Conservation (phyloP, 2,797 vertebrate genomes). For the Amblyraja radiata region DNA sequence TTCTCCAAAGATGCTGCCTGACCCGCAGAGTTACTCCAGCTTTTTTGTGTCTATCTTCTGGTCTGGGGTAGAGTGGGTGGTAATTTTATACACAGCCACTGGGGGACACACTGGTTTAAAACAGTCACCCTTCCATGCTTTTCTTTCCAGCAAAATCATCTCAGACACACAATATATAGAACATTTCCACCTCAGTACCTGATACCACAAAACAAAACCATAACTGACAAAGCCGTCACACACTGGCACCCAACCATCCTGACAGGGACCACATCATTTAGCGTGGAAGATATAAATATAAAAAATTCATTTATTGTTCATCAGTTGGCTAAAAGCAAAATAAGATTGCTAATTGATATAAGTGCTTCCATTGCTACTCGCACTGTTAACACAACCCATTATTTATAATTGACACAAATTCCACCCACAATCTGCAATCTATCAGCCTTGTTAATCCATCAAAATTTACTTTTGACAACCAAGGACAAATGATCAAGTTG, state of each 20-base stretch:
- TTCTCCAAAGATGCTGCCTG: too few relatives aligned
- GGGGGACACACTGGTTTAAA: not conserved
- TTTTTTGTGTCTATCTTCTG: not conserved
- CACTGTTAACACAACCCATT: constrained; percentile 14
- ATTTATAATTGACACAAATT: constrained; percentile 26
- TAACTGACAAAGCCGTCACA: not conserved
- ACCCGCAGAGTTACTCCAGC: too few relatives aligned
- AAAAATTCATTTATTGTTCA: not conserved
- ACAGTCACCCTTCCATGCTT: not conserved
- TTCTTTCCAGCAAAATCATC: not conserved
- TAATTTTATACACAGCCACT: not conserved
- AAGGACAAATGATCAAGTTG: constrained; percentile 26
- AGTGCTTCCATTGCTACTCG: constrained; percentile 22
- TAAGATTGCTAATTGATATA: constrained; percentile 2
- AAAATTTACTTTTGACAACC: constrained; percentile 29
- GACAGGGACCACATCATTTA: not conserved
- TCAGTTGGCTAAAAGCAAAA: not conserved
- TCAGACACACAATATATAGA: not conserved
- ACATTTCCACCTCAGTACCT: not conserved
- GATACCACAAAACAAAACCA: not conserved
- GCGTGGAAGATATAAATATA: not conserved
- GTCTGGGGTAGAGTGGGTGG: not conserved
- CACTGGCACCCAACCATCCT: not conserved
- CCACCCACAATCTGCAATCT: not conserved
- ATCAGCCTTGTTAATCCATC: constrained; percentile 34